Evolutionary conservation across 2,113 vertebrate species (phyloP).

Genomic region (Aplodontia rufa): DNA sequence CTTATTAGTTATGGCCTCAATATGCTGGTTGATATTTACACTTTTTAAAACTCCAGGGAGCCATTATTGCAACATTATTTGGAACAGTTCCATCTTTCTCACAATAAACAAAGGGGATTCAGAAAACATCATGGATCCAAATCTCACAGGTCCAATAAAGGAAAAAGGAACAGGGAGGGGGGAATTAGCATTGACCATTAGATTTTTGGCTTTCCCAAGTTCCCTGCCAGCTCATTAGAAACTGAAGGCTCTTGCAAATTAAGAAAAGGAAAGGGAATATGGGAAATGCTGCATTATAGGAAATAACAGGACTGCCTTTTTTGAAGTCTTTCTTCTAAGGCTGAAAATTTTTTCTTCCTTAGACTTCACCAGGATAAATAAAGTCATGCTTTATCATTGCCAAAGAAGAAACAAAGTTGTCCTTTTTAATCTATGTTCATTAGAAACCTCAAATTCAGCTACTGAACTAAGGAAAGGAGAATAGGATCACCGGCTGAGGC

Average conservation of each 20-base stretch:
- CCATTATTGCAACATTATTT: background rate
- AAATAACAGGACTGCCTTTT: background rate
- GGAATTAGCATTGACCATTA: background rate
- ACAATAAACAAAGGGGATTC: background rate
- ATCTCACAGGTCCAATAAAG: background rate
- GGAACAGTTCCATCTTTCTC: background rate
- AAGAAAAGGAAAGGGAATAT: background rate
- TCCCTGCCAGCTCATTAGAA: slow-evolving; percentile 17
- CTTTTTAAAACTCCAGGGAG: slow-evolving; percentile 12
- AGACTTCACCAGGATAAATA: background rate
- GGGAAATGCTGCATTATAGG: background rate
- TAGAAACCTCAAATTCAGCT: background rate
- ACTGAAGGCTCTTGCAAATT: background rate
- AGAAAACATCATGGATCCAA: background rate
- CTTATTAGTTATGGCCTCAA: background rate
- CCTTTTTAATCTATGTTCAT: background rate
- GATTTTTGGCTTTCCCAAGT: background rate
- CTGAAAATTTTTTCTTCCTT: background rate
- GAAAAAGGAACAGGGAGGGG: background rate
- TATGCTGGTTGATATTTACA: background rate
- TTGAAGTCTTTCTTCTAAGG: background rate
- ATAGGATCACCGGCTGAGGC: background rate
- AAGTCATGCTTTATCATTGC: background rate
- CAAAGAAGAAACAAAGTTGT: background rate
- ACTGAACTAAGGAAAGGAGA: background rate